A percentile compares a stretch with the other conserved stretches of the same genome.
Evolutionary conservation across 2,888 invertebrate species (phyloP).

Genomic region (Drosophila demipolita): DNA sequence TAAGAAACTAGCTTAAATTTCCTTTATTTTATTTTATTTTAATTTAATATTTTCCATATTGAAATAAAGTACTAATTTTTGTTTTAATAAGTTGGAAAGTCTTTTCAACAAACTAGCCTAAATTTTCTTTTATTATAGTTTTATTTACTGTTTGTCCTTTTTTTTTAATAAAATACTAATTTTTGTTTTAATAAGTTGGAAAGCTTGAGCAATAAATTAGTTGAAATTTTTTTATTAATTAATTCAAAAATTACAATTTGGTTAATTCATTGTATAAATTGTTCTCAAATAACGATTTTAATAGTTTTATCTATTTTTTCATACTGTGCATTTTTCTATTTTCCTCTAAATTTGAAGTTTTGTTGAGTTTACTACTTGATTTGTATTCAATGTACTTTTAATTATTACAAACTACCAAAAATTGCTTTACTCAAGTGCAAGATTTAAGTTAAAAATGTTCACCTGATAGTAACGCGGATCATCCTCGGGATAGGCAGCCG

Average conservation of each 20-base stretch:
- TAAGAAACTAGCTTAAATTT: too few relatives aligned
- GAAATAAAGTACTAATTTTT: too few relatives aligned
- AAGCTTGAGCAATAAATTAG: too few relatives aligned
- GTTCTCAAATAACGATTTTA: background rate
- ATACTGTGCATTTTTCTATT: background rate
- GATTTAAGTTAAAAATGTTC: background rate
- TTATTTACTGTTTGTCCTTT: too few relatives aligned
- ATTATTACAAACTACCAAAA: background rate
- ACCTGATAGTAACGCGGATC: slow-evolving; percentile 88
- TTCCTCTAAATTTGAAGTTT: background rate
- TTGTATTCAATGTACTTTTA: background rate
- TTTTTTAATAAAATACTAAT: too few relatives aligned
- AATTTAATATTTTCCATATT: too few relatives aligned
- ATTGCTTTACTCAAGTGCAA: background rate
- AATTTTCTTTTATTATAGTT: too few relatives aligned
- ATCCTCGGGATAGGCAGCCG: slow-evolving; percentile 87
- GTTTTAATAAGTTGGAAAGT: too few relatives aligned
- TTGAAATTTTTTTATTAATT: background rate
- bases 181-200: too few relatives aligned
- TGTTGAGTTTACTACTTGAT: too few relatives aligned
- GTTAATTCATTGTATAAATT: background rate
- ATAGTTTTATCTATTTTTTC: background rate
- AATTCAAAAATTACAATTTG: background rate
- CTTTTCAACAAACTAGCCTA: too few relatives aligned
- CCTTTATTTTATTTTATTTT: too few relatives aligned